Base-by-base conservation (phyloP, 2,888 invertebrate genomes). In the Drosophila trichaetosa region DNA sequence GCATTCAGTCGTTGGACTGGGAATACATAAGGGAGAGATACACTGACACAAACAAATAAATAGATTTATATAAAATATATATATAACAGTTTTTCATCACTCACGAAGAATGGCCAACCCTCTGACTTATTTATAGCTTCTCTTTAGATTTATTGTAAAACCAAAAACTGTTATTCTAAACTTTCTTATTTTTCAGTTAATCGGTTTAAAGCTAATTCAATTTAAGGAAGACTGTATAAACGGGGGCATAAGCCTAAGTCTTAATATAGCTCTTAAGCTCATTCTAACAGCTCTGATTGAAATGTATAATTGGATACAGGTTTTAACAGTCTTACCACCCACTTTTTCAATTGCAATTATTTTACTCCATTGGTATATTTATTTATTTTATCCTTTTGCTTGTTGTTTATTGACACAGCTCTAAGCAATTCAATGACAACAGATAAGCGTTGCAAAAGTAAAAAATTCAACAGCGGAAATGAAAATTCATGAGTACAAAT, bases 401-500 rank as follows among this genome's bases (percentile, higher is more conserved):
- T 73, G 60, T 57, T 73, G 62, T 51, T 66, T 60, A 63, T 66
- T 52, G 54, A 53, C 48, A 60, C 54, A 52, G 51, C 76, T 69
- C 70, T 24, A 49, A 75, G 70, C 75, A 67, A 69, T 72, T 79
- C 67, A 76, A 65, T 72, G 79, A 67, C 66, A 64, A 49, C 21
- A 69, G 69, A 64, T 69, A 69, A 73, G 62, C 62, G 51, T 58
- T 69, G 62, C 38, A 27, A 53, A 59, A 61, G 54, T 58, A 62
- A 78, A 73, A 86, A 71, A 80, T 80, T 69, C 72, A 71, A 61
- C 51, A 79, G 70, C 83, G 83, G 83, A 83, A 87, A 87, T 87
- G 83, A 83, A 83, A 87, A 83, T 83, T 83, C 83, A 83, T 83
- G 83, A 81, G 81, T 66, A 83, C 79, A 81, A 86, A 87, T 81